These are phyloP conservation scores for Pycnomerus fuliginosus DNA, from an alignment of 2,888 invertebrate genomes.

Conservation along the genomic window DNA sequence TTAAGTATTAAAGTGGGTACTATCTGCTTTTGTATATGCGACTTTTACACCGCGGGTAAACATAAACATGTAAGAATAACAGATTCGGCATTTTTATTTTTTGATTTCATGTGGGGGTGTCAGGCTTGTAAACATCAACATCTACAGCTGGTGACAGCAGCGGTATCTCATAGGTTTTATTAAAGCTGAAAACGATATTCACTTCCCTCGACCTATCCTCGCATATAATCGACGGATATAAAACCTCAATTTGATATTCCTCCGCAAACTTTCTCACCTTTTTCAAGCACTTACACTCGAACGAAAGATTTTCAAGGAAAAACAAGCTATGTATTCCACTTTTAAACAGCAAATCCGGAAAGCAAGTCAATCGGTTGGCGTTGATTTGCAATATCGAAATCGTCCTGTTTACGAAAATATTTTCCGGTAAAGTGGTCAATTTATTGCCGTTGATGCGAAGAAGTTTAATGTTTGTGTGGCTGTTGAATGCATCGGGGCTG, in stretches of 20 bases:
- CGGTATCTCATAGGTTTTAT: conserved; percentile 38
- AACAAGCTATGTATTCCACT: conserved; percentile 31
- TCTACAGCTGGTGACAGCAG: conserved; percentile 22
- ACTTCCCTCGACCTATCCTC: conserved; percentile 32
- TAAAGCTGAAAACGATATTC: conserved; percentile 37
- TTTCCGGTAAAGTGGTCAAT: conserved; percentile 30
- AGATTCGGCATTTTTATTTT: too few species aligned
- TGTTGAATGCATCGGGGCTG: conserved; percentile 33
- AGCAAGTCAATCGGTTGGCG: conserved; percentile 38
- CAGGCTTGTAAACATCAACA: conserved; percentile 21
- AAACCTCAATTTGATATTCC: conserved; percentile 31
- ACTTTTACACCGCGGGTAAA: too few species aligned
- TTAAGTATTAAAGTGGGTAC: too few species aligned
- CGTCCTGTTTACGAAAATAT: conserved; percentile 35
- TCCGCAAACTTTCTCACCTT: conserved; percentile 37
- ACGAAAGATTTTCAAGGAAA: conserved; percentile 37
- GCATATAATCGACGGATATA: conserved; percentile 39
- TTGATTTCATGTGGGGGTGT: too few species aligned
- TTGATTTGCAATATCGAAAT: conserved; percentile 37
- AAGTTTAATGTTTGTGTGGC: conserved; percentile 29
- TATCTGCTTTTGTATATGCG: too few species aligned
- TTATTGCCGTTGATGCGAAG: conserved; percentile 41
- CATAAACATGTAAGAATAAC: too few species aligned
- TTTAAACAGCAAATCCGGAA: conserved; percentile 34
- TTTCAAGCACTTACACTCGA: conserved; percentile 42